phyloP scores from a whole-genome alignment of 2,797 vertebrate species.

The Pipistrellus nathusii region DNA sequence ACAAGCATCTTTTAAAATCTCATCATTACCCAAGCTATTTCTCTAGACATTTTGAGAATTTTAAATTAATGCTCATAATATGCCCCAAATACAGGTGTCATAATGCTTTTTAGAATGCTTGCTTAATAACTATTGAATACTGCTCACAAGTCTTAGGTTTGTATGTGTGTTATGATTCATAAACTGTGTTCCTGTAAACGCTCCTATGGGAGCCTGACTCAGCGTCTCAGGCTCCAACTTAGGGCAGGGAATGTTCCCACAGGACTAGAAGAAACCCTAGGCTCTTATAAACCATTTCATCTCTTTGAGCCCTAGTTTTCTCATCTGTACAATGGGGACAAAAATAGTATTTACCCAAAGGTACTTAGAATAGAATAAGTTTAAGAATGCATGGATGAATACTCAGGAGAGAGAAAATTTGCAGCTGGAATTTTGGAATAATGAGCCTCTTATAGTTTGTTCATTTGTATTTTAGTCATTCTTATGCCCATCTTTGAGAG shows the following conservation, averaged over 20 bases:
- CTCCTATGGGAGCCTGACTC: background rate
- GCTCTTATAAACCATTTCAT: background rate
- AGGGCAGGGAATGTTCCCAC: background rate
- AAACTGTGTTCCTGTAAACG: background rate
- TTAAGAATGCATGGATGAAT: background rate
- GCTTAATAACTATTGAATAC: background rate
- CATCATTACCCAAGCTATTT: background rate
- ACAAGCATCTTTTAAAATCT: background rate
- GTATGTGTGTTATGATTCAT: background rate
- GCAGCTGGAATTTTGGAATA: background rate
- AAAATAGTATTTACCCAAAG: background rate
- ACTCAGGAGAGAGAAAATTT: background rate
- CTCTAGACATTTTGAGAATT: slow-evolving; percentile 57
- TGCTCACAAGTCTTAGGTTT: background rate
- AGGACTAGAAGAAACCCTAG: background rate
- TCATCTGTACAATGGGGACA: slow-evolving; percentile 44
- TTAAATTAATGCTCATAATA: background rate
- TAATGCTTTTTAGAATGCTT: background rate
- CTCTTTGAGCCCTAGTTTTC: background rate
- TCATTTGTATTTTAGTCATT: background rate
- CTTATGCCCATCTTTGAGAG: slow-evolving; percentile 27
- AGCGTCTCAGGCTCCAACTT: background rate
- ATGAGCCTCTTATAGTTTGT: background rate
- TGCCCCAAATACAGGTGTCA: background rate
- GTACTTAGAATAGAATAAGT: background rate